Evolutionary conservation across 92 coral and sea anemone genomes (phyloP).

Genomic region (Umimayanthus chanpuru): DNA sequence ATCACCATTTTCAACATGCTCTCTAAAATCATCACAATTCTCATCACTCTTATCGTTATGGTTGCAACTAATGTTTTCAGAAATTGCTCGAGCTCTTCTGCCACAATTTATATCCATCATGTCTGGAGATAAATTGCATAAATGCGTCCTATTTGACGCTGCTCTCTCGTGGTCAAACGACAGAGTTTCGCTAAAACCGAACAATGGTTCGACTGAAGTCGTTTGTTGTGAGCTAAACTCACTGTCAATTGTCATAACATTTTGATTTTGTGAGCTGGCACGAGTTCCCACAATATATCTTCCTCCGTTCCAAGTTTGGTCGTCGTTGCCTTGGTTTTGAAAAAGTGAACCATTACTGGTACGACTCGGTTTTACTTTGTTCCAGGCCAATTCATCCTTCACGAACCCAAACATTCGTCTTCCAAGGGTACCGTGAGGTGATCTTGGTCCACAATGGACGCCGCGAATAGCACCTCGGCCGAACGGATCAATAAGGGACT

Average conservation of each 20-base stretch:
- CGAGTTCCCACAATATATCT: background rate
- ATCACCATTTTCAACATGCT: too few relatives aligned
- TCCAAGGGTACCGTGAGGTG: background rate
- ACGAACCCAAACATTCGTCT: slow-evolving; percentile 4
- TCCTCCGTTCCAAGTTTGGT: background rate
- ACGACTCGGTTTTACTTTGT: background rate
- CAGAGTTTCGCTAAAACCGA: background rate
- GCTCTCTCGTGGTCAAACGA: background rate
- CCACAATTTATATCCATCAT: background rate
- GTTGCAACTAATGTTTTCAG: background rate
- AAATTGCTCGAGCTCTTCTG: background rate
- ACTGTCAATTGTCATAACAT: background rate
- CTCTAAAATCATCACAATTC: too few relatives aligned
- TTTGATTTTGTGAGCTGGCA: background rate
- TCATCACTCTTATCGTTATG: too few relatives aligned
- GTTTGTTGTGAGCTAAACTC: background rate
- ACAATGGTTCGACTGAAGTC: background rate
- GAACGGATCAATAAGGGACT: slow-evolving; percentile 17
- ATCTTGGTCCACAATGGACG: background rate
- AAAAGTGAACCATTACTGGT: background rate
- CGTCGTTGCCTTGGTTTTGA: background rate
- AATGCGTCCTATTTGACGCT: background rate
- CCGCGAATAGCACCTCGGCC: background rate
- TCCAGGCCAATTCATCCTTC: background rate
- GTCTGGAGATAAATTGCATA: background rate